Evolutionary conservation across 35 echinoderm and acorn worm species (phyloP).

Genomic region (Apostichopus japonicus): DNA sequence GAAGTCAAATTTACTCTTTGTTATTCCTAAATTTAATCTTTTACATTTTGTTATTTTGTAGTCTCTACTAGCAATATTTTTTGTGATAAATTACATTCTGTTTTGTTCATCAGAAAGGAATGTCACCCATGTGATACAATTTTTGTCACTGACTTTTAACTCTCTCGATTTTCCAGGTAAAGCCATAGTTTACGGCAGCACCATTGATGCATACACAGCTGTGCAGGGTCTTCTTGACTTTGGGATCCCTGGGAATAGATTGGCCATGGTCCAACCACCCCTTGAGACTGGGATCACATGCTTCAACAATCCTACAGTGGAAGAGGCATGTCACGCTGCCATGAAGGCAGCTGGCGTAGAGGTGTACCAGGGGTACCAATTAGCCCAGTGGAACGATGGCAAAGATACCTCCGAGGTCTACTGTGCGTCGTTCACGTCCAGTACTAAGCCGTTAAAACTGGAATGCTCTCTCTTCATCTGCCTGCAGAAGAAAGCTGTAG

Average conservation of each 20-base stretch:
- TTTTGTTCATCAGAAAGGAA: too few species aligned
- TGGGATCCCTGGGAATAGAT: constrained; percentile 70
- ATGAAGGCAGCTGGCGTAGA: constrained; percentile 67
- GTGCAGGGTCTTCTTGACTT: constrained; percentile 71
- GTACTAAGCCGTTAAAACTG: constrained; percentile 94
- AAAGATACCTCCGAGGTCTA: constrained; percentile 77
- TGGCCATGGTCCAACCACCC: constrained; percentile 83
- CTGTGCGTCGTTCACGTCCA: constrained; percentile 84
- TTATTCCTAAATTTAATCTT: too few species aligned
- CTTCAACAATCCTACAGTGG: constrained; percentile 84
- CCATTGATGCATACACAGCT: constrained; percentile 84
- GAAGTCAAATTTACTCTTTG: too few species aligned
- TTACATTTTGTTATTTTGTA: too few species aligned
- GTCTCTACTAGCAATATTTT: too few species aligned
- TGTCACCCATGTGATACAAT: not conserved
- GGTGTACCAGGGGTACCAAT: constrained; percentile 75
- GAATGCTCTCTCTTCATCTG: constrained; percentile 98
- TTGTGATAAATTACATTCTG: too few species aligned
- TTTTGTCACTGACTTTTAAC: not conserved
- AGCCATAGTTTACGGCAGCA: constrained; percentile 88
- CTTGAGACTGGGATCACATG: constrained; percentile 72
- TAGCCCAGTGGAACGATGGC: constrained; percentile 99
- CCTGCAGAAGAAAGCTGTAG: constrained; percentile 84
- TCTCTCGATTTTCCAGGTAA: constrained; percentile 60
- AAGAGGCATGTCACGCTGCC: constrained; percentile 59